Evolutionary conservation across 2,113 vertebrate species (phyloP).

Genomic region (Chloropsis hardwickii): DNA sequence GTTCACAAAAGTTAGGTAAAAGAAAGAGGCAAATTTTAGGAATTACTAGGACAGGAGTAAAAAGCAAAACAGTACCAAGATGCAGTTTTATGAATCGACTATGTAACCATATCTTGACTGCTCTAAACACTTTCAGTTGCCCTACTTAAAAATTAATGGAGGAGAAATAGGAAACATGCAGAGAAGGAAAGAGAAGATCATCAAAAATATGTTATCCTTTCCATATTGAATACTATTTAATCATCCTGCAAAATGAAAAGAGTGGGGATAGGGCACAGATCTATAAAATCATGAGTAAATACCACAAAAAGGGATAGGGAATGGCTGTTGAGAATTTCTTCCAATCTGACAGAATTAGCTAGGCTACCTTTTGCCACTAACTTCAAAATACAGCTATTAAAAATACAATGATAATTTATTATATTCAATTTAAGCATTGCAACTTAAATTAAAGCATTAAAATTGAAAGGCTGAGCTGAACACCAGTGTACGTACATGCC

Average conservation of each 20-base stretch:
- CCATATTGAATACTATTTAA: background rate
- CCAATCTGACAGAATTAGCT: background rate
- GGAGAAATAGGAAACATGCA: background rate
- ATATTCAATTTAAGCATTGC: background rate
- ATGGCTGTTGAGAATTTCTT: background rate
- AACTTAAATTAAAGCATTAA: constrained; percentile 3
- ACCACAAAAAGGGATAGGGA: background rate
- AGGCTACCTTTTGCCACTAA: background rate
- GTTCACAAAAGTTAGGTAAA: background rate
- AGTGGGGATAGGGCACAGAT: background rate
- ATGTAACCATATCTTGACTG: background rate
- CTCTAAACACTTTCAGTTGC: background rate
- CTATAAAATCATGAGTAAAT: background rate
- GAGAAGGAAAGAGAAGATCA: background rate
- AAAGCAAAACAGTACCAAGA: background rate
- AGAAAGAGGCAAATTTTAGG: background rate
- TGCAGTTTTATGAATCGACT: background rate
- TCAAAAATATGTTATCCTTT: background rate
- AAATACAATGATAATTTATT: background rate
- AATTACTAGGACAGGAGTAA: background rate
- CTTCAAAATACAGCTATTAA: background rate
- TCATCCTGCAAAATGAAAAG: background rate
- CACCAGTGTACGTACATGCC: background rate
- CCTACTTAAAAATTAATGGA: background rate
- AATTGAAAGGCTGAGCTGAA: background rate